phyloP scores from a whole-genome alignment of 2,797 vertebrate genomes.

The Myotis pilosus region DNA sequence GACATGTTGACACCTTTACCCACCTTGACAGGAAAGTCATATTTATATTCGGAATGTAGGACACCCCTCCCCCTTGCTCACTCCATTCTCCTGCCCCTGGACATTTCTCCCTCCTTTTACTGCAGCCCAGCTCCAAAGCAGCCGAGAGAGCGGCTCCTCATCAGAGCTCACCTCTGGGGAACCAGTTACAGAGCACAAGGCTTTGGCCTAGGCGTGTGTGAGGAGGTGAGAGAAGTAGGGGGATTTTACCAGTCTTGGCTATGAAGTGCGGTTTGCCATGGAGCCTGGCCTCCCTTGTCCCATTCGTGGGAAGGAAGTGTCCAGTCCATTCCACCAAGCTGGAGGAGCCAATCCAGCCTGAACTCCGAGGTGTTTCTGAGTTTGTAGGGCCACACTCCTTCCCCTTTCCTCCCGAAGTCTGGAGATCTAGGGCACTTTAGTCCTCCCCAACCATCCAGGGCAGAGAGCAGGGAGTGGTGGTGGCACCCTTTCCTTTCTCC shows the following conservation, averaged over 20 bases:
- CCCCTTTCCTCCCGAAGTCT: neutral
- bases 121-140: conserved; percentile 15
- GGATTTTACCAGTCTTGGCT: neutral
- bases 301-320: neutral
- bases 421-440: conserved; percentile 54
- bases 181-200: neutral
- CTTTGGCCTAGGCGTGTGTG: neutral
- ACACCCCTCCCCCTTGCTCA: neutral
- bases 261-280: neutral
- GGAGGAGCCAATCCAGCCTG: neutral
- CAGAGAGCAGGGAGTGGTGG: neutral
- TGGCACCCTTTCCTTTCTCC: neutral
- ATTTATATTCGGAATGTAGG: neutral
- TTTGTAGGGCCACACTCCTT: neutral
- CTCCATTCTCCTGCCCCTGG: neutral
- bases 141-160: conserved; percentile 10
- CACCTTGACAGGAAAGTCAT: neutral
- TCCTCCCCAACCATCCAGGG: neutral
- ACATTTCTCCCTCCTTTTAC: neutral
- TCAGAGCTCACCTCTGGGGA: neutral
- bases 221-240: neutral
- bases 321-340: neutral
- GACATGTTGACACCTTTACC: neutral
- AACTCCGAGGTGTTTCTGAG: neutral
- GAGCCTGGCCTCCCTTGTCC: neutral